A percentile compares a stretch with the other conserved stretches of the same genome.
Evolutionary conservation across 64 coral and sea anemone genomes (phyloP).

Genomic region (Pocillopora damicornis): DNA sequence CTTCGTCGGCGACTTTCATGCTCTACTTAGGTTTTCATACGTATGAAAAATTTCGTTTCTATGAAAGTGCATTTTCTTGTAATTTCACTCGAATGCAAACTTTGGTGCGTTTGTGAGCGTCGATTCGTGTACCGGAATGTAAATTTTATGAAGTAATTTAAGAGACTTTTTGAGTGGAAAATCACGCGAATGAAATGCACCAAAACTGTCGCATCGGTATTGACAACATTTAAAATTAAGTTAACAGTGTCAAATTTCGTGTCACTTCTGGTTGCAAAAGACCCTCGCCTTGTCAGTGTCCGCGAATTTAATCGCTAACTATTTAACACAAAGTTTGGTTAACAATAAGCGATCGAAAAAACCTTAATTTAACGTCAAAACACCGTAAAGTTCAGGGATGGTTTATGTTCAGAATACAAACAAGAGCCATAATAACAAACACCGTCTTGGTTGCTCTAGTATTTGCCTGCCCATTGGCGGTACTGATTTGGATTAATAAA

Average conservation of each 20-base stretch:
- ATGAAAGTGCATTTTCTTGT: conserved; percentile 2
- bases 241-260: conserved; percentile 46
- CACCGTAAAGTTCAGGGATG: conserved; percentile 60
- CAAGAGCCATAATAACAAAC: conserved; percentile 60
- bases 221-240: conserved; percentile 36
- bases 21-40: conserved; percentile 20
- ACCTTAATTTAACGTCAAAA: conserved; percentile 95
- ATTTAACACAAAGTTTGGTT: conserved; percentile 67
- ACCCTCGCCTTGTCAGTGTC: conserved; percentile 37
- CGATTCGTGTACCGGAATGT: conserved; percentile 81
- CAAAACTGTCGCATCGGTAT: not conserved
- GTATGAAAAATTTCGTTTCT: conserved; percentile 37
- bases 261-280: conserved; percentile 30
- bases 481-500: conserved; percentile 10
- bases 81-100: conserved; percentile 11
- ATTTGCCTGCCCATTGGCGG: conserved; percentile 39
- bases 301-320: conserved; percentile 65
- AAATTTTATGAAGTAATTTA: conserved; percentile 38
- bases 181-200: conserved; percentile 28
- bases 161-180: not conserved
- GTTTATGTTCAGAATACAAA: conserved; percentile 72
- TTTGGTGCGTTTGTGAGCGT: not conserved
- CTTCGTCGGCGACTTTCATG: conserved; percentile 27
- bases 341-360: conserved; percentile 82
- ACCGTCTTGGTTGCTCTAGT: conserved; percentile 14